A percentile compares a stretch with the other conserved stretches of the same genome.
Conservation (phyloP, 2,113 vertebrate genomes). For the Helogale parvula region DNA sequence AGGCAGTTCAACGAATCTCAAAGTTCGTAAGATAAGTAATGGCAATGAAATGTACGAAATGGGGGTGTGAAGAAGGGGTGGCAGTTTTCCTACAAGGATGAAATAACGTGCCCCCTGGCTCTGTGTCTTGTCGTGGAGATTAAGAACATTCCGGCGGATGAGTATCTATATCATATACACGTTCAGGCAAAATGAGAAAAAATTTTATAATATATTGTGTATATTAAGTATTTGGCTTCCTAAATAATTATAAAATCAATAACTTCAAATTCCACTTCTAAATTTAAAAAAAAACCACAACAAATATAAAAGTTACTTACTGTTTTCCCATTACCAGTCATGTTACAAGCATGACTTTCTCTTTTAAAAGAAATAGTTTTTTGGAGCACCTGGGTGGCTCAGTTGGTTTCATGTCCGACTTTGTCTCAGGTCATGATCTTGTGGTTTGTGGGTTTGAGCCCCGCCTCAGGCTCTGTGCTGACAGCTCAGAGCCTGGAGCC, state of each 20-base stretch:
- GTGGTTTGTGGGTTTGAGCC: too few species aligned
- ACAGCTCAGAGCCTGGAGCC: too few species aligned
- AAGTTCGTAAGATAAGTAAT: neutral
- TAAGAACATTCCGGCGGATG: neutral
- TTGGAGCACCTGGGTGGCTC: too few species aligned
- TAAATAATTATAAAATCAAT: slow-evolving; percentile 42
- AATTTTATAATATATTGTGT: neutral
- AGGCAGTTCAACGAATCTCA: neutral
- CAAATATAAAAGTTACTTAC: neutral
- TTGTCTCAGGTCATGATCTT: too few species aligned
- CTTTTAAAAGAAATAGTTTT: neutral
- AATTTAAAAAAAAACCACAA: neutral
- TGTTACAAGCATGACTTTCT: neutral
- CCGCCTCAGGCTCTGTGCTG: too few species aligned
- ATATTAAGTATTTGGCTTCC: neutral
- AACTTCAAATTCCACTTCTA: neutral
- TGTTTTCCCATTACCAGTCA: neutral
- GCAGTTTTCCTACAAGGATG: neutral
- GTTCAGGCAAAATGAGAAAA: neutral
- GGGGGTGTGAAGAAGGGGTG: rapidly evolving
- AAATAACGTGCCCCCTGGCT: neutral
- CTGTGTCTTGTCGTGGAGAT: rapidly evolving
- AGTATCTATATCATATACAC: neutral
- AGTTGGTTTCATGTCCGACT: too few species aligned
- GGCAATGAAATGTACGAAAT: neutral